These are phyloP conservation scores for Lithobates pipiens DNA, from an alignment of 2,797 vertebrate species.

Conservation along the genomic window DNA sequence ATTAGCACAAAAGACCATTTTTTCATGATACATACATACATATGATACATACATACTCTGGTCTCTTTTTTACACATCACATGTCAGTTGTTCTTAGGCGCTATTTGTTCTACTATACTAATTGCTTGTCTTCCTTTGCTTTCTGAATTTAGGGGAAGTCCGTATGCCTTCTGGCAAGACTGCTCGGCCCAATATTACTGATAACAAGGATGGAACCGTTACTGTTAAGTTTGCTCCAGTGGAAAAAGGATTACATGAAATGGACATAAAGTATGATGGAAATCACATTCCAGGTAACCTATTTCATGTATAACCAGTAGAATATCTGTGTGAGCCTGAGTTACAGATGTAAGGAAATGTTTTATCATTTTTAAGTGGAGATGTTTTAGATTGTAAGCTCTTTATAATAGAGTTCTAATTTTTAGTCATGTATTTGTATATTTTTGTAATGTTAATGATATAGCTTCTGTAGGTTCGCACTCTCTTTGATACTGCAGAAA, in stretches of 20 bases:
- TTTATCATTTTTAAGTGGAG: too few species aligned
- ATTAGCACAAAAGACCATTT: neutral
- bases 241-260: conserved; percentile 91
- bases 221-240: conserved; percentile 88
- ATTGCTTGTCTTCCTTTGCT: neutral
- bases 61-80: neutral
- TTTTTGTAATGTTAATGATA: neutral
- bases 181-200: conserved; percentile 83
- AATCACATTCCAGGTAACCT: conserved; percentile 90
- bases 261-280: conserved; percentile 94
- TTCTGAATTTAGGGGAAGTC: conserved; percentile 82
- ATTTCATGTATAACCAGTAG: neutral
- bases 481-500: neutral
- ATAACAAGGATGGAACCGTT: conserved; percentile 93
- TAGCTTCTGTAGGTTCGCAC: neutral
- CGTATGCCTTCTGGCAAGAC: conserved; percentile 91
- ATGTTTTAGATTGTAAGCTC: neutral
- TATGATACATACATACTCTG: too few species aligned
- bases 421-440: neutral
- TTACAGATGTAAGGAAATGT: neutral
- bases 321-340: neutral
- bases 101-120: neutral
- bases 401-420: neutral
- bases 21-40: too few species aligned
- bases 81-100: neutral